A percentile compares a stretch with the other conserved stretches of the same genome.
Conservation (phyloP, 2,888 invertebrate genomes). For the Drosophila rellima region DNA sequence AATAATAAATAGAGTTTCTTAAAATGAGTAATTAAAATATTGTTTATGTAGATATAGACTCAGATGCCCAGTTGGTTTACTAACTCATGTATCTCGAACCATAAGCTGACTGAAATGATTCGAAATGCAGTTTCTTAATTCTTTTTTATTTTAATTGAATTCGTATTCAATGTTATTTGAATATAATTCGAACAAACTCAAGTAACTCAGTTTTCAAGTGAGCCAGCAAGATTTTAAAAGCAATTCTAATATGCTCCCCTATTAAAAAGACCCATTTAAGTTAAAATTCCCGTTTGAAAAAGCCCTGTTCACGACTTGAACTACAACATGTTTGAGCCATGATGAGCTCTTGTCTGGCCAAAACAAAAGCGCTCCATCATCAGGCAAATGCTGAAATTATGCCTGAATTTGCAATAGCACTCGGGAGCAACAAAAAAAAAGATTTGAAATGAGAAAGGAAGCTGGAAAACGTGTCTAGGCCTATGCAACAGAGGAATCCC, state of each 20-base stretch:
- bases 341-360: conserved; percentile 32
- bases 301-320: conserved; percentile 54
- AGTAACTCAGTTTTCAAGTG: conserved; percentile 12
- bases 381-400: conserved; percentile 73
- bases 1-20: neutral
- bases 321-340: conserved; percentile 35
- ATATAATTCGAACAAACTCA: neutral
- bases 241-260: neutral
- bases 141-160: neutral
- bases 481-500: conserved; percentile 37
- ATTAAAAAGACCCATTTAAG: conserved; percentile 24
- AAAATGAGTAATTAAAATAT: too few relatives aligned
- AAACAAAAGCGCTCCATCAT: conserved; percentile 67
- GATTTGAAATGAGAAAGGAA: conserved; percentile 10
- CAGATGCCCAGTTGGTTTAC: neutral
- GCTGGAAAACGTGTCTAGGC: conserved; percentile 60
- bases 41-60: too few relatives aligned
- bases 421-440: neutral
- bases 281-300: conserved; percentile 31
- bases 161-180: neutral
- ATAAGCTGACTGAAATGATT: neutral
- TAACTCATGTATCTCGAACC: neutral
- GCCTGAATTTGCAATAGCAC: conserved; percentile 54
- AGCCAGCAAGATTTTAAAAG: conserved; percentile 15
- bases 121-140: neutral